Percentiles rank a stretch among this genome's conserved stretches.
phyloP scores from a whole-genome alignment of 2,113 vertebrate species.

The Gavia stellata region DNA sequence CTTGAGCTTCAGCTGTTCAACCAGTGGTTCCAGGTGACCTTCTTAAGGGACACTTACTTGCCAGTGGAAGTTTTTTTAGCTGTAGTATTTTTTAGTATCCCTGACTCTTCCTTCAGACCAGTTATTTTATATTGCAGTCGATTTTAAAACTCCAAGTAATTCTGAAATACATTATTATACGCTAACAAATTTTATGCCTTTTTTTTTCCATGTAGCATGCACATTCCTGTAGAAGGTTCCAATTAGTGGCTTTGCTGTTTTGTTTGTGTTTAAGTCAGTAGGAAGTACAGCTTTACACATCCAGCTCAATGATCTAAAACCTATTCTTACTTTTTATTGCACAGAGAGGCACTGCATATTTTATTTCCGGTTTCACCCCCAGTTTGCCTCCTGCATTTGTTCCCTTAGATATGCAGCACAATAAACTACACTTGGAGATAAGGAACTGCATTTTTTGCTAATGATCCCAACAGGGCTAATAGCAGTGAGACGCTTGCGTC shows the following conservation, averaged over 20 bases:
- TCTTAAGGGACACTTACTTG: not conserved
- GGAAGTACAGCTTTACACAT: not conserved
- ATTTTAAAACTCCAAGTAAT: not conserved
- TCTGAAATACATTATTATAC: not conserved
- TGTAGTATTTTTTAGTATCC: not conserved
- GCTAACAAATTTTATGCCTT: not conserved
- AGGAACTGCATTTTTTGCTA: not conserved
- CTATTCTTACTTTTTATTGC: not conserved
- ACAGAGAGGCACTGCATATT: accelerated
- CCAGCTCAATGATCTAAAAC: not conserved
- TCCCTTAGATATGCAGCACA: not conserved
- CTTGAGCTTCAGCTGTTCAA: not conserved
- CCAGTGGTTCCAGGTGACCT: not conserved
- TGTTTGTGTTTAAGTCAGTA: not conserved
- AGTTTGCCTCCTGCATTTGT: not conserved
- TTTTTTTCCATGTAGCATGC: not conserved
- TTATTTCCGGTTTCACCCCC: not conserved
- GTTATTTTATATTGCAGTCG: not conserved
- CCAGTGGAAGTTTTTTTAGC: not conserved
- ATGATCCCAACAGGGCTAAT: not conserved
- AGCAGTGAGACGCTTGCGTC: not conserved
- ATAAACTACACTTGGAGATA: not conserved
- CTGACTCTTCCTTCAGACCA: not conserved
- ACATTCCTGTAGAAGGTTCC: not conserved
- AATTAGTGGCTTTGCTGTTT: not conserved